Base-by-base conservation (phyloP, 2,113 vertebrate genomes). In the Ciconia boyciana region DNA sequence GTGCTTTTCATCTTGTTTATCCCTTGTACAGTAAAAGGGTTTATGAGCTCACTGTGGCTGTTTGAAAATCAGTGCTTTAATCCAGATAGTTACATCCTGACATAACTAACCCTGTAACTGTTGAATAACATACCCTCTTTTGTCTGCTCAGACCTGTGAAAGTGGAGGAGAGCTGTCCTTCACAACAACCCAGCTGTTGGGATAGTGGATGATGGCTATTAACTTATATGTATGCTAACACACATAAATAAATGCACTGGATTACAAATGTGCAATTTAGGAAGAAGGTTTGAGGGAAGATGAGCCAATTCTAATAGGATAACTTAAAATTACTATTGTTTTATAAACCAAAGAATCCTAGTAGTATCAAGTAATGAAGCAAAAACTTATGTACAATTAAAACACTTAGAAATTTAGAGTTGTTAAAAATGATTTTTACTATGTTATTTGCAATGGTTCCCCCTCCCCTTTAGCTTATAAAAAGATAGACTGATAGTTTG, bases 401-500 rank as follows among this genome's bases (percentile, higher is more conserved):
- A 94, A 70, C 22, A 8, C 14, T 82, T 72, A 51, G 29, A 68
- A 82, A 75, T 89, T 79, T 65, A 74, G 60, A 90, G 77, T 39
- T 66, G 51, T 58, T 91, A 68, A 84, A 84, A 92, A 39, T 48
- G 28, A 14, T 39, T 81, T 87, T 83, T 93, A 17, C 12, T 12
- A 3, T 51, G 18, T 65, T 94, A 41, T 71, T 90, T 94, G 39
- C 64, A 49, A n/a, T 43, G 14, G 41, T 48, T 60, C 10, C 4
- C 6, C 21, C 3, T 64, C 22, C 8, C 3, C 5, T 49, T 94
- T 91, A 78, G 34, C n/a, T 93, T 95, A 39, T 89, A 91, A 79
- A 61, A 81, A 89, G 58, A 88, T 31, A 41, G 78, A 65, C 68
- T 90, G 86, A 62, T 57, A 78, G n/a, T 71, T 84, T 87, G 15